A percentile compares a stretch with the other conserved stretches of the same genome.
Evolutionary conservation across 1,140 invertebrate species (phyloP).

Genomic region (Drosophila repletoides): DNA sequence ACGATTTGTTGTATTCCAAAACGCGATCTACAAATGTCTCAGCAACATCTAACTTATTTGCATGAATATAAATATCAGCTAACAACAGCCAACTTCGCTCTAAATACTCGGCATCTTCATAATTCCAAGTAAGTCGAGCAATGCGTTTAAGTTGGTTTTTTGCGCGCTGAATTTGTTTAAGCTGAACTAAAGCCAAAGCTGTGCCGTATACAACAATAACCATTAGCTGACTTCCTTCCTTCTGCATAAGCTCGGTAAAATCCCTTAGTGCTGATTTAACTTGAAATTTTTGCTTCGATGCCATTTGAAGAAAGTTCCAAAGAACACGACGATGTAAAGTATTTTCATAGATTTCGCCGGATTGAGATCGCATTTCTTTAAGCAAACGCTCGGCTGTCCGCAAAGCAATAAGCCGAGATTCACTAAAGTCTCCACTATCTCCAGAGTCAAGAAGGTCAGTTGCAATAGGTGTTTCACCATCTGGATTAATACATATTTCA

Average conservation of each 20-base stretch:
- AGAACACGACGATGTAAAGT: slow-evolving; percentile 88
- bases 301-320: slow-evolving; percentile 91
- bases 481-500: slow-evolving; percentile 95
- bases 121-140: slow-evolving; percentile 93
- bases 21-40: slow-evolving; percentile 91
- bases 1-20: slow-evolving; percentile 94
- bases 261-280: slow-evolving; percentile 93
- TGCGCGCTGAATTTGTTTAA: slow-evolving; percentile 95
- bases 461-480: slow-evolving; percentile 84
- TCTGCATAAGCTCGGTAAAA: slow-evolving; percentile 89
- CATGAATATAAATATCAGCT: slow-evolving; percentile 95
- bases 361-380: slow-evolving; percentile 89
- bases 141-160: slow-evolving; percentile 96
- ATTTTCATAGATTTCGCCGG: slow-evolving; percentile 84
- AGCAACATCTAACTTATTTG: slow-evolving; percentile 93
- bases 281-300: slow-evolving; percentile 92
- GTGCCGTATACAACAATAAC: slow-evolving; percentile 94
- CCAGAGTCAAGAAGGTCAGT: slow-evolving; percentile 83
- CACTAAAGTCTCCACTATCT: slow-evolving; percentile 85
- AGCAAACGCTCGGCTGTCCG: slow-evolving; percentile 90
- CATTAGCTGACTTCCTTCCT: slow-evolving; percentile 88
- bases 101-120: slow-evolving; percentile 97
- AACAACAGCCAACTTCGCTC: slow-evolving; percentile 96
- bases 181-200: slow-evolving; percentile 91
- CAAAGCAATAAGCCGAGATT: slow-evolving; percentile 90